A percentile compares a stretch with the other conserved stretches of the same genome.
phyloP scores from a whole-genome alignment of 1,140 invertebrate genomes.

The Linepithema humile region DNA sequence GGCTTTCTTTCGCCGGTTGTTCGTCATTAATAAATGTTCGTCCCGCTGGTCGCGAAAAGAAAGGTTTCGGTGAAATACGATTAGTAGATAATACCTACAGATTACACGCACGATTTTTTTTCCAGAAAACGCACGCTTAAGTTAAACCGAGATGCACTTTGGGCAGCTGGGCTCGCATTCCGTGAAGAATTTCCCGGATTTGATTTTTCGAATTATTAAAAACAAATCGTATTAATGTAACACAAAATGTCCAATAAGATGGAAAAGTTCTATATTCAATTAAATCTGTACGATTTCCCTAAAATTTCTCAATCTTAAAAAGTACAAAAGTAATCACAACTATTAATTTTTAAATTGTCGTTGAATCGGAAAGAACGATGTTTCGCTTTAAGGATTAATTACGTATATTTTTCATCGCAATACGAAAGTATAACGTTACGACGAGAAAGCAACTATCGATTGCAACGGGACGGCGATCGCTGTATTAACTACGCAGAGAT shows the following conservation, averaged over 20 bases:
- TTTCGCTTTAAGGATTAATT: background rate
- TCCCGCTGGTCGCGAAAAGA: background rate
- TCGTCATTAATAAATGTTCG: conserved; percentile 43
- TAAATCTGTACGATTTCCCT: background rate
- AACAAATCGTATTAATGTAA: background rate
- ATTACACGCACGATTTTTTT: conserved; percentile 43
- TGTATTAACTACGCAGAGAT: background rate
- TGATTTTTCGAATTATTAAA: background rate
- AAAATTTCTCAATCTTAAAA: background rate
- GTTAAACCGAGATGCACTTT: background rate
- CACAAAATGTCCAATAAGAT: background rate
- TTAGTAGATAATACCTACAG: conserved; percentile 39
- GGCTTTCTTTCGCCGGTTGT: conserved; percentile 18
- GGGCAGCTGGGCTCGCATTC: background rate
- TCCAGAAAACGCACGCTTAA: conserved; percentile 3
- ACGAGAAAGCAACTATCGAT: background rate
- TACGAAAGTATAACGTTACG: background rate
- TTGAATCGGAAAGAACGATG: background rate
- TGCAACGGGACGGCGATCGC: background rate
- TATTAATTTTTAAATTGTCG: background rate
- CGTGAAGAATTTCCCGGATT: background rate
- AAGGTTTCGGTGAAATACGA: conserved; percentile 32
- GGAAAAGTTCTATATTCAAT: background rate
- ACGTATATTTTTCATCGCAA: background rate
- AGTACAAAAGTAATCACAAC: too few relatives aligned